These are phyloP conservation scores for Nemotelus pantherinus DNA, from an alignment of 2,888 invertebrate genomes.

Conservation along the genomic window DNA sequence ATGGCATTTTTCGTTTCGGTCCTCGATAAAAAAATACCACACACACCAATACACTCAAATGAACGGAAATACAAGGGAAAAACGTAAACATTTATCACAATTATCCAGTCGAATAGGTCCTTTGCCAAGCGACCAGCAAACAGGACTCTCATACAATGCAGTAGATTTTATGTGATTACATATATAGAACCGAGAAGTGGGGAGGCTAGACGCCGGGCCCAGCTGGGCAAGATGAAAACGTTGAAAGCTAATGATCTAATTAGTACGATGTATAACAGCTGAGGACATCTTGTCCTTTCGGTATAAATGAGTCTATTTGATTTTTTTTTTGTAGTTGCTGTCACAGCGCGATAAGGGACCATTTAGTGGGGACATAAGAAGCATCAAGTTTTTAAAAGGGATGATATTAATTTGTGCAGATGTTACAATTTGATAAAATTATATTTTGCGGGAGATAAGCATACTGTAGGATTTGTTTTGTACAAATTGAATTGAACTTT, in stretches of 20 bases:
- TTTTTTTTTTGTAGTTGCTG: conserved; percentile 3
- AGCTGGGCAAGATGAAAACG: conserved; percentile 20
- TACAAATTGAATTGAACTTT: too few relatives aligned
- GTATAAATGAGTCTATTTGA: conserved; percentile 6
- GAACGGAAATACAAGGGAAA: conserved; percentile 20
- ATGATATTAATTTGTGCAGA: too few relatives aligned
- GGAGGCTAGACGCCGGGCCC: not conserved
- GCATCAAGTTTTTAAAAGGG: not conserved
- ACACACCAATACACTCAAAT: not conserved
- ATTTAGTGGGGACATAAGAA: not conserved
- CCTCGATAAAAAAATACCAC: too few relatives aligned
- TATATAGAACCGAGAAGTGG: too few relatives aligned
- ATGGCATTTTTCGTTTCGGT: too few relatives aligned
- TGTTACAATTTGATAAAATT: too few relatives aligned
- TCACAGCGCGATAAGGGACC: too few relatives aligned
- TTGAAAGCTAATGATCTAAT: conserved; percentile 40
- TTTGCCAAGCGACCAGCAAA: not conserved
- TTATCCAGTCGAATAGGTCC: conserved; percentile 24
- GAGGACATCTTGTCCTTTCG: conserved; percentile 23
- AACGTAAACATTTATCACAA: conserved; percentile 40
- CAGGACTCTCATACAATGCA: too few relatives aligned
- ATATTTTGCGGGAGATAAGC: too few relatives aligned
- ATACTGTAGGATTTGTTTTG: too few relatives aligned
- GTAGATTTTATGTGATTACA: too few relatives aligned
- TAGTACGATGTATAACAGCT: conserved; percentile 35